phyloP scores from a whole-genome alignment of 2,888 invertebrate genomes.

The Tachina lurida region DNA sequence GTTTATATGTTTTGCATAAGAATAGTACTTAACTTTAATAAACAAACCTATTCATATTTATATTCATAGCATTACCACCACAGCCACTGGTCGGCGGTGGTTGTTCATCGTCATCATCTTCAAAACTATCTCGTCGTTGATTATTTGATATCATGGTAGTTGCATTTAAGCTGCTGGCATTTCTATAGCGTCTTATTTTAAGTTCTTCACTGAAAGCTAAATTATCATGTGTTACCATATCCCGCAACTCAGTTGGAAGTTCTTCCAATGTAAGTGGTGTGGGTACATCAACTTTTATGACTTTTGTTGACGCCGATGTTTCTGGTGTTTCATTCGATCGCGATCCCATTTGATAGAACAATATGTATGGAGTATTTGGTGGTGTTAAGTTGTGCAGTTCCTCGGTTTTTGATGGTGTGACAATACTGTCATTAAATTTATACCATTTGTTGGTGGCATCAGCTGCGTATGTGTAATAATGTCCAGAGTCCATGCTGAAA shows the following conservation, averaged over 20 bases:
- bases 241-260: slow-evolving; percentile 79
- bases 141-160: slow-evolving; percentile 66
- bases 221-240: slow-evolving; percentile 81
- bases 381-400: slow-evolving; percentile 86
- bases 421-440: slow-evolving; percentile 91
- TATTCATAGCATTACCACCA: slow-evolving; percentile 80
- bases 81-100: slow-evolving; percentile 81
- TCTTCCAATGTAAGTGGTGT: slow-evolving; percentile 79
- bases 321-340: slow-evolving; percentile 75
- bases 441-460: slow-evolving; percentile 87
- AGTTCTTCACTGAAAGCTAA: slow-evolving; percentile 79
- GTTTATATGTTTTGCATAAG: slow-evolving; percentile 46
- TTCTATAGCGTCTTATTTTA: slow-evolving; percentile 77
- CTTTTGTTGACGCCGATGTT: slow-evolving; percentile 75
- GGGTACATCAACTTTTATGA: slow-evolving; percentile 78
- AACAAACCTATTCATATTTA: slow-evolving; percentile 81
- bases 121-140: slow-evolving; percentile 73
- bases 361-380: slow-evolving; percentile 91
- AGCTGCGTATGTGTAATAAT: slow-evolving; percentile 92
- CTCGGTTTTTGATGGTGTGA: slow-evolving; percentile 85
- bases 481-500: slow-evolving; percentile 91
- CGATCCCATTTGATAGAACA: slow-evolving; percentile 87
- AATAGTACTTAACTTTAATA: slow-evolving; percentile 75
- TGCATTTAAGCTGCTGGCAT: slow-evolving; percentile 64
- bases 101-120: slow-evolving; percentile 80